Evolutionary conservation across 2,797 vertebrate genomes (phyloP).

Genomic region (Pristis pectinata): DNA sequence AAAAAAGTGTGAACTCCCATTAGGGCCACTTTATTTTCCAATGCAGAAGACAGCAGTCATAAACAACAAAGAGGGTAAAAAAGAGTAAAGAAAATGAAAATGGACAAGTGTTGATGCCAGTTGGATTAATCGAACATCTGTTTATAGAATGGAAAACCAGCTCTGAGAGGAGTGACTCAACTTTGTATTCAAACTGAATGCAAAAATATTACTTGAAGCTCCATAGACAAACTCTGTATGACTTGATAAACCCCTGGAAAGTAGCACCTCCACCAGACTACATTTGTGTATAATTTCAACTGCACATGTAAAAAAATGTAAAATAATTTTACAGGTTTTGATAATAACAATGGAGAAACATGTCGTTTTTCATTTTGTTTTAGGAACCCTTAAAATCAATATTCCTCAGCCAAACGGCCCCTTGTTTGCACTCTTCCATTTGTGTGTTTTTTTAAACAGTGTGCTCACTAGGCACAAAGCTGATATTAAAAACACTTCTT

Average conservation of each 20-base stretch:
- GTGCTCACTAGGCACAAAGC: background rate
- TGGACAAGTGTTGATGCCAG: background rate
- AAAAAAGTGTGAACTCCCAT: background rate
- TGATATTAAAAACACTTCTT: conserved; percentile 30
- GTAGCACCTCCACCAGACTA: background rate
- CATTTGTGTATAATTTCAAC: background rate
- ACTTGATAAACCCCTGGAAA: background rate
- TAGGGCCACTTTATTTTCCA: background rate
- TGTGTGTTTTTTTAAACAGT: conserved; percentile 29
- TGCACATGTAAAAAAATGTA: background rate
- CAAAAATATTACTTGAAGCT: background rate
- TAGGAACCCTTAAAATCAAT: background rate
- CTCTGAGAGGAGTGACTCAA: background rate
- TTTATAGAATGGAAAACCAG: background rate
- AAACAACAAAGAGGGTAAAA: background rate
- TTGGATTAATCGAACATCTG: background rate
- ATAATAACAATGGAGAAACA: background rate
- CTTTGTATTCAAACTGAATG: background rate
- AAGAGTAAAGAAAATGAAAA: background rate
- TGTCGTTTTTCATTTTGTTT: conserved; percentile 6
- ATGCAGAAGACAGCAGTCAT: background rate
- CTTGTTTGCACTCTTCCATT: background rate
- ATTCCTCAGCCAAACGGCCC: conserved; percentile 23
- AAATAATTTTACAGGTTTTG: background rate
- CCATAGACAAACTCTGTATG: background rate